Evolutionary conservation across 2,888 invertebrate species (phyloP).

Genomic region (Schizotus pectinicornis): DNA sequence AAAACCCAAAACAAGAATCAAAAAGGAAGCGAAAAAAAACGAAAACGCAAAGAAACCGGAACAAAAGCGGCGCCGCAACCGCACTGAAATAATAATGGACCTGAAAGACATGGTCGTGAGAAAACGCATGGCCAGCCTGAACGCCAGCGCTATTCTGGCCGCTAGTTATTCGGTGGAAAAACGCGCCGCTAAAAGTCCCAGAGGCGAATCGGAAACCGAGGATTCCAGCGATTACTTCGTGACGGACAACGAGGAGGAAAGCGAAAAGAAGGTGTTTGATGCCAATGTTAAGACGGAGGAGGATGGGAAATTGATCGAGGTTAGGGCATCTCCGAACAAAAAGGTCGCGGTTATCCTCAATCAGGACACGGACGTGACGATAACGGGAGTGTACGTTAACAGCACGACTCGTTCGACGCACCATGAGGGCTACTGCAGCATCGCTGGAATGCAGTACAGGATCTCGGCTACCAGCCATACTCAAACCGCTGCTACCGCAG

Average conservation of each 20-base stretch:
- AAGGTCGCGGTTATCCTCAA: conserved; percentile 81
- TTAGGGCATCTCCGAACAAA: conserved; percentile 58
- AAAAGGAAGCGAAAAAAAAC: conserved; percentile 42
- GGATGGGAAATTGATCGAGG: conserved; percentile 56
- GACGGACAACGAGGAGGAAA: conserved; percentile 61
- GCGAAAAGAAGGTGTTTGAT: conserved; percentile 53
- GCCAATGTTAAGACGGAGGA: conserved; percentile 63
- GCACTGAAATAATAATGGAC: conserved; percentile 75
- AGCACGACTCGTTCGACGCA: conserved; percentile 76
- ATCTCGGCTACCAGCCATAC: conserved; percentile 87
- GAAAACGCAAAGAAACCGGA: conserved; percentile 57
- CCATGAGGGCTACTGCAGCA: conserved; percentile 84
- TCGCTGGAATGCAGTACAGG: conserved; percentile 84
- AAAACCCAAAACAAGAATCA: conserved; percentile 43
- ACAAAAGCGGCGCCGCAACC: conserved; percentile 64
- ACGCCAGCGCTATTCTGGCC: conserved; percentile 88
- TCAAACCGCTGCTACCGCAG: conserved; percentile 83
- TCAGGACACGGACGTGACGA: conserved; percentile 86
- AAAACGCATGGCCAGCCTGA: conserved; percentile 90
- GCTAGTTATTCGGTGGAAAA: conserved; percentile 83
- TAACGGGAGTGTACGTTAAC: conserved; percentile 84
- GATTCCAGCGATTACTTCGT: conserved; percentile 61
- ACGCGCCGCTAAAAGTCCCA: conserved; percentile 60
- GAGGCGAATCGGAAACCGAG: conserved; percentile 60
- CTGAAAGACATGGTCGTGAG: conserved; percentile 86